Base-by-base conservation (phyloP, 2,113 vertebrate species). In the Labeo catla region DNA sequence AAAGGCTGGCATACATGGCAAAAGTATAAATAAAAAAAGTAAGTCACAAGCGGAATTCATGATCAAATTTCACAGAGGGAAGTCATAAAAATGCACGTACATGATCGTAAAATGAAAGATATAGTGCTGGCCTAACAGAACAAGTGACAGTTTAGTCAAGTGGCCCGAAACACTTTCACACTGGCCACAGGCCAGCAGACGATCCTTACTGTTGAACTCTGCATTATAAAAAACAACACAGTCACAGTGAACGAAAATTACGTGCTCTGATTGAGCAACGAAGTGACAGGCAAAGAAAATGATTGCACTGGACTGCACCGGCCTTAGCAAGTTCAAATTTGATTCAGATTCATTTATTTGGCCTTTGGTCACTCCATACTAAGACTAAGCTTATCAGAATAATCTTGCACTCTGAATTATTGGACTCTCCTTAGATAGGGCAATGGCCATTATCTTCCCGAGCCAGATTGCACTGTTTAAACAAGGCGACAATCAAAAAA, bases 321-420 rank as follows among this genome's bases (percentile, higher is more conserved):
- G 76, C 77, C 43, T 21, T 66, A 68, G 16, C 45, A 47, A 86
- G 74, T 68, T 87, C 21, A 82, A 16, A 80, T 88, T 43, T 76
- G 45, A 39, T 87, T 47, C 34, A 45, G 68, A 21, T 76, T 49
- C 3, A 13, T 72, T 63, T 54, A 52, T 57, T 66, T 77, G 13
- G 19, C 19, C 63, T 77, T 47, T 36, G 54, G 81, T 79, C 61
- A 78, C 36, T 63, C 54, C 28, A 39, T 65, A 84, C 21, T 78
- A 36, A 79, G 28, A 72, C 34, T 47, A 49, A 47, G 76, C 52
- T 78, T 81, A 74, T 85, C 84, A 47, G 45, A 54, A 63, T 81
- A 66, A 52, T 86, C 84, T 86, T 19, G 36, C 65, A 49, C 63
- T 84, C 68, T 54, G 77, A 36, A 88, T 73, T 65, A 84, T 82